phyloP scores from a whole-genome alignment of 2,113 vertebrate genomes.

The Perca fluviatilis region DNA sequence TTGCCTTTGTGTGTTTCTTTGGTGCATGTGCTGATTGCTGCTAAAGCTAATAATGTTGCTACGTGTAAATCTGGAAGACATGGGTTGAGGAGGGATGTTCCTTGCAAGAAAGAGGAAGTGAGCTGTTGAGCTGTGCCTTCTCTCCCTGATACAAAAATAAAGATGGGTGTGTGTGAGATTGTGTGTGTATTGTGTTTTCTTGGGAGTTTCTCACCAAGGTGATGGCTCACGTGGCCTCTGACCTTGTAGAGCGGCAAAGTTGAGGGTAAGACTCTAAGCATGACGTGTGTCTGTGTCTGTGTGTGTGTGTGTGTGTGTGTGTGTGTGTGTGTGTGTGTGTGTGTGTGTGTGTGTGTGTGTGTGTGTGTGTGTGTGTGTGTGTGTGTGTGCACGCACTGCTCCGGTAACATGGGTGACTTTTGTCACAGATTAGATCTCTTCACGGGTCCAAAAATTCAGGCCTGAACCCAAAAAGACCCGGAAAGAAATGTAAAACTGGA shows the following conservation, averaged over 20 bases:
- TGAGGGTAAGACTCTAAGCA: constrained; percentile 33
- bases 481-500: too few species aligned
- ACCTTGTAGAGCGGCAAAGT: constrained; percentile 31
- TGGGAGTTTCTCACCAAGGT: constrained; percentile 31
- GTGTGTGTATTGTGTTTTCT: constrained; percentile 24
- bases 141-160: constrained; percentile 33
- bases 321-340: not conserved
- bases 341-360: not conserved
- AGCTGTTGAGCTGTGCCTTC: constrained; percentile 20
- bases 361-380: not conserved
- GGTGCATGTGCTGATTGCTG: not conserved
- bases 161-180: constrained; percentile 20
- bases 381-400: constrained; percentile 11
- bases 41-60: constrained; percentile 11
- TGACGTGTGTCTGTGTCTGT: not conserved
- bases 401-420: not conserved
- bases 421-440: not conserved
- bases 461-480: too few species aligned
- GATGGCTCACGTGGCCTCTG: constrained; percentile 37
- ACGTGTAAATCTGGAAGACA: constrained; percentile 7
- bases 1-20: constrained; percentile 12
- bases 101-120: constrained; percentile 54
- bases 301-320: too few species aligned
- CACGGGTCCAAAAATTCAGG: too few species aligned
- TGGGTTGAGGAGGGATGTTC: constrained; percentile 13